A percentile compares a stretch with the other conserved stretches of the same genome.
These are phyloP conservation scores for Blennius ocellaris DNA, from an alignment of 2,113 vertebrate species.

Conservation along the genomic window DNA sequence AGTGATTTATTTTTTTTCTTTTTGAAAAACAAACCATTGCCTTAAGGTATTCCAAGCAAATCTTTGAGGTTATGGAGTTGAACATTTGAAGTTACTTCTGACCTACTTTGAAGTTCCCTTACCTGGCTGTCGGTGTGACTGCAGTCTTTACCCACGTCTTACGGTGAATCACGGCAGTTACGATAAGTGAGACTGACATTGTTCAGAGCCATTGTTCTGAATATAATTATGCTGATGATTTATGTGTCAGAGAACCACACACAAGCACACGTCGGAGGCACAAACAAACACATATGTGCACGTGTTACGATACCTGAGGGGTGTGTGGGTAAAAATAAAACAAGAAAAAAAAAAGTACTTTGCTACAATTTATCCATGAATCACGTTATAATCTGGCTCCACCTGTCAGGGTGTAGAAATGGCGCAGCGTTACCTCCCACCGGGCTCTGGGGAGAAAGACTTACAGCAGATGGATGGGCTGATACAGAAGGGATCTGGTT, in stretches of 20 bases:
- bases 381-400: constrained; percentile 41
- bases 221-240: constrained; percentile 54
- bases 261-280: not conserved
- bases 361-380: constrained; percentile 55
- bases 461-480: constrained; percentile 68
- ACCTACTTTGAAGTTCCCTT: constrained; percentile 62
- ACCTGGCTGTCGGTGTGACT: constrained; percentile 31
- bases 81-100: constrained; percentile 45
- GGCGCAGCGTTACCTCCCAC: constrained; percentile 59
- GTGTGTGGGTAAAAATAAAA: not conserved
- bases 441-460: constrained; percentile 54
- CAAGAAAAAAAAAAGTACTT: constrained; percentile 48
- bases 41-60: constrained; percentile 34
- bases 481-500: constrained; percentile 70
- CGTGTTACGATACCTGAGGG: constrained; percentile 37
- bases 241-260: constrained; percentile 34
- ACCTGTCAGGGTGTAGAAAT: constrained; percentile 55
- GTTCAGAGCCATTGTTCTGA: constrained; percentile 42
- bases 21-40: constrained; percentile 32
- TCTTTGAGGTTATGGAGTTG: constrained; percentile 53
- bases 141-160: constrained; percentile 15
- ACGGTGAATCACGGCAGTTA: constrained; percentile 36
- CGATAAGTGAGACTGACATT: constrained; percentile 34
- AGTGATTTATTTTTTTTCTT: not conserved
- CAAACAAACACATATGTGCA: not conserved